phyloP scores from a whole-genome alignment of 2,113 vertebrate genomes.

The Dolichotis patagonum region DNA sequence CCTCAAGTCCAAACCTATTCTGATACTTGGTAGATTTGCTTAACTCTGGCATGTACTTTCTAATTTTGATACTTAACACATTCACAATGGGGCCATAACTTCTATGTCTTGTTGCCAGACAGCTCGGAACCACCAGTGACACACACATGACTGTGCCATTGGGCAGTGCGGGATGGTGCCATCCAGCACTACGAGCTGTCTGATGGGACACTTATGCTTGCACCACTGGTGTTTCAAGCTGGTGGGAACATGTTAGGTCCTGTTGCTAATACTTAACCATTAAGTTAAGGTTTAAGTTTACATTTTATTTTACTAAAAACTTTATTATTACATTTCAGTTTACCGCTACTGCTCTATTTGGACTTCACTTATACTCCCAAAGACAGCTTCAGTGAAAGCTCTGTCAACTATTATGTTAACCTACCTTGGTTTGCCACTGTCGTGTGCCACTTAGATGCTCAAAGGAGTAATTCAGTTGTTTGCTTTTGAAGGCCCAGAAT shows the following conservation, averaged over 20 bases:
- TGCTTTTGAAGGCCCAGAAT: background rate
- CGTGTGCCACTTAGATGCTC: background rate
- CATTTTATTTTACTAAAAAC: conserved; percentile 2
- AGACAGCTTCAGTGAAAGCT: background rate
- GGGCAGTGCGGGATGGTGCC: too few relatives aligned
- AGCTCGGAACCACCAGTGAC: too few relatives aligned
- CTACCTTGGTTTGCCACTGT: background rate
- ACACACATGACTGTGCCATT: too few relatives aligned
- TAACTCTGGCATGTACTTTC: background rate
- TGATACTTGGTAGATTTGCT: background rate
- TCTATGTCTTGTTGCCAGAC: background rate
- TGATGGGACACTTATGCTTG: background rate
- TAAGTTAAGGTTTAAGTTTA: background rate
- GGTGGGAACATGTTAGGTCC: background rate
- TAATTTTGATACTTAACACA: background rate
- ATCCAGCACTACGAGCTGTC: background rate
- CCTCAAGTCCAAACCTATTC: background rate
- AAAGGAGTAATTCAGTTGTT: background rate
- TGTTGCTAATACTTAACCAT: background rate
- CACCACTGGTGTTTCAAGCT: background rate
- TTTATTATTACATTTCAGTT: background rate
- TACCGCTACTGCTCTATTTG: background rate
- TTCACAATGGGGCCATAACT: background rate
- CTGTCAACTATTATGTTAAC: background rate
- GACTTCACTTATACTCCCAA: background rate